Evolutionary conservation across 2,888 invertebrate species (phyloP), one percentile per base, ranked within the genome.

Genomic region (Drosophila mercatorum): DNA sequence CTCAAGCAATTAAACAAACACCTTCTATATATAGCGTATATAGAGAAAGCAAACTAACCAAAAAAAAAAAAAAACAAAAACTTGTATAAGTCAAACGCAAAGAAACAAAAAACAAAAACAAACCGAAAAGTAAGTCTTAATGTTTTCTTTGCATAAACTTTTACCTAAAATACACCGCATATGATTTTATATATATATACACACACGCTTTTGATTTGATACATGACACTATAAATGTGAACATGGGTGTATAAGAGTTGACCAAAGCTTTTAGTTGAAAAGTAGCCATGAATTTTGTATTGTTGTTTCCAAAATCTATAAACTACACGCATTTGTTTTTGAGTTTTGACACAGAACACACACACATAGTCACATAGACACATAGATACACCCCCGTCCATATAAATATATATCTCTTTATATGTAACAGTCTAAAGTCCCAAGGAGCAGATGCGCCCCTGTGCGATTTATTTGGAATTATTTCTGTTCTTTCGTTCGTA

Each of bases 91-190:
- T 78, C 76, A 80, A 83, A 80, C 86, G 76, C 76, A 89, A 87
- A 40, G 28, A 44, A 57, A 88, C 81, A 75, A 69, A 88, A 90
- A 53, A 53, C 36, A 38, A 88, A 88, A 78, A 72, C 75, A 80
- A 88, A 75, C 72, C 72, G 70, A 88, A 88, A 90, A 88, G 87
- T 87, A 87, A 87, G 87, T 87, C 74, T 85, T 64, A 88, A 88
- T 83, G 80, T 89, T 75, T 76, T 72, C 69, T 73, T 80, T 72
- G 73, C 77, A 86, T 75, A 67, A 68, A 68, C 69, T 75, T 75
- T 85, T 64, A 80, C 63, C 64, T 68, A 53, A 74, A 68, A 61
- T 62, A 72, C 67, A 87, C 73, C 55, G 63, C 62, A 61, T 71
- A 38, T 49, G 31, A 59, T 49, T 49, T 49, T 3, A 74, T 47